Evolutionary conservation across 2,797 vertebrate genomes (phyloP), one percentile per base, ranked within the genome.

Genomic region (Siniperca scherzeri): DNA sequence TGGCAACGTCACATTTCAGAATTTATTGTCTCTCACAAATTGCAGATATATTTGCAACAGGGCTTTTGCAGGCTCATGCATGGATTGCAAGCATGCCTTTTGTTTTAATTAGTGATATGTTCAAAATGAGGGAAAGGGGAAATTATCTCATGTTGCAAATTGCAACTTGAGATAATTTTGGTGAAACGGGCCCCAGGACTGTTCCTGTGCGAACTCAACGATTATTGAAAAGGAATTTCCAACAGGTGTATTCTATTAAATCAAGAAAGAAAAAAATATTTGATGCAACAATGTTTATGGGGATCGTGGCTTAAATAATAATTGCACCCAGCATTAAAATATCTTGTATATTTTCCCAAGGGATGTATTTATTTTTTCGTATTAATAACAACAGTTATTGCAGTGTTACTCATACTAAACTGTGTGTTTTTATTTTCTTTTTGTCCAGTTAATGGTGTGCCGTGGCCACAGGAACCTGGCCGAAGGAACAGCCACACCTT

Each of bases 401-500:
- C 19, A 5, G 3, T 16, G 30, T 21, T 21, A 0, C 12, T 21
- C 3, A 30, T 33, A 9, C 21, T 44, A 9, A 68, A 33, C 19
- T n/a, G 3, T 21, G 4, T 13, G 21, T 77, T 48, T 48, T 48
- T 48, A 1, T 50, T 19, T 2, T 36, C 13, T 17, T 53, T 73
- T 11, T 22, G 21, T 77, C 2, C 83, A 99, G 98, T 99, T 2
- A 99, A 97, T 17, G 97, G 97, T 22, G 97, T 95, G 85, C 97
- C 97, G 8, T 98, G 98, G 98, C 97, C 98, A 7, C 97, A 98
- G 91, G 97, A 99, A 65, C 78, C 96, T 0, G 89, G 93, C 42
- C 91, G 96, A 25, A 95, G 96, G 91, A 99, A 95, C 93, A 97
- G 97, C 94, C 97, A 97, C 86, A 97, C 97, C 42, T 99, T 99